A percentile compares a stretch with the other conserved stretches of the same genome.
phyloP scores from a whole-genome alignment of 2,888 invertebrate genomes.

The Ormyrus labotus region DNA sequence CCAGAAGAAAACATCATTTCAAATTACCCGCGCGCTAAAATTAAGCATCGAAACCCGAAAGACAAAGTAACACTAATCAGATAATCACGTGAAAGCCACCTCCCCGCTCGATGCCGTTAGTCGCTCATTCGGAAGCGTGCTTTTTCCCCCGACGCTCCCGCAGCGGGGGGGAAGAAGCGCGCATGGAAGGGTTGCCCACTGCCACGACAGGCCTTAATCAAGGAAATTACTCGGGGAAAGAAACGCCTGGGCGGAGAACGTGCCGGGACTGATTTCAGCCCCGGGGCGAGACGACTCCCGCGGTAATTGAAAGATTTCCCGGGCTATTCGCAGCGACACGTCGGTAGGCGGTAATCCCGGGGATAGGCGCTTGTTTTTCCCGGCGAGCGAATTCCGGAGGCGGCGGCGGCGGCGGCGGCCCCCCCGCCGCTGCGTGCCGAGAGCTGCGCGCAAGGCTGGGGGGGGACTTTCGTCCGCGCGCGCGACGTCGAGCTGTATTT shows the following conservation, averaged over 20 bases:
- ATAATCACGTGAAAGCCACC: too few species aligned
- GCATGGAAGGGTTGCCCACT: conserved; percentile 31
- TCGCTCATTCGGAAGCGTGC: background rate
- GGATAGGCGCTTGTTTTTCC: background rate
- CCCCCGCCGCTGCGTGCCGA: background rate
- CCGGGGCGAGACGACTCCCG: background rate
- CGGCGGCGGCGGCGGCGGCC: background rate
- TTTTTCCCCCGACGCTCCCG: background rate
- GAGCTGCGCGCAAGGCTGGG: background rate
- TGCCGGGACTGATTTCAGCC: conserved; percentile 29
- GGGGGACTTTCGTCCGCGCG: background rate
- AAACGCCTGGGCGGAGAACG: background rate
- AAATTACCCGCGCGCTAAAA: too few species aligned
- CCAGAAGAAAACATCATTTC: too few species aligned
- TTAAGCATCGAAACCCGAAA: too few species aligned
- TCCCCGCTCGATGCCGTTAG: background rate
- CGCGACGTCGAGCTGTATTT: background rate
- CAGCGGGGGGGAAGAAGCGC: background rate
- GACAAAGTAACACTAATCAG: too few species aligned
- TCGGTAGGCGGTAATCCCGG: conserved; percentile 29
- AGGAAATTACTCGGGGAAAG: conserved; percentile 28
- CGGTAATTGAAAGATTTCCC: conserved; percentile 58
- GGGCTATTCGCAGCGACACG: conserved; percentile 11
- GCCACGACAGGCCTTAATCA: conserved; percentile 18
- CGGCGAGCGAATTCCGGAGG: too few species aligned